Percentiles rank a stretch among this genome's conserved stretches.
Evolutionary conservation across 2,797 vertebrate species (phyloP).

Genomic region (Poeciliopsis presidionis): DNA sequence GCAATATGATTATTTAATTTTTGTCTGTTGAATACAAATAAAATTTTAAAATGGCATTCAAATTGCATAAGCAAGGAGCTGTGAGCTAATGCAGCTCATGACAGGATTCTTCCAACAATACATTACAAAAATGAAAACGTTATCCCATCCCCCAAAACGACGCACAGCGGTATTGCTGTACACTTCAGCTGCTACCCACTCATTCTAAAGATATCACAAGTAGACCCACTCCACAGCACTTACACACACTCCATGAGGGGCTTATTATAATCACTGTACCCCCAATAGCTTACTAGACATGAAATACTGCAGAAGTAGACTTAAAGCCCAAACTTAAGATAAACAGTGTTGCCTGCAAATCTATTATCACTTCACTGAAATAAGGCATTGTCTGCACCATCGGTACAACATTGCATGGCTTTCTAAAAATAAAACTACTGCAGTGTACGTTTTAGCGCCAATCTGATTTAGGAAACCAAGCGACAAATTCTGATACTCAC

Average conservation of each 20-base stretch:
- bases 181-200: constrained; percentile 75
- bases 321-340: constrained; percentile 38
- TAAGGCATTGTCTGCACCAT: constrained; percentile 7
- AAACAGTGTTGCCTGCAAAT: constrained; percentile 22
- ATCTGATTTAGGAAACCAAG: constrained; percentile 6
- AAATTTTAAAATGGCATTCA: not conserved
- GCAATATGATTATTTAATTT: not conserved
- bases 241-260: constrained; percentile 41
- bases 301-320: constrained; percentile 43
- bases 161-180: constrained; percentile 62
- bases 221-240: constrained; percentile 63
- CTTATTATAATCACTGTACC: constrained; percentile 60
- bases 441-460: constrained; percentile 1
- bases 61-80: constrained; percentile 12
- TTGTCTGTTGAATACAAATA: constrained; percentile 7
- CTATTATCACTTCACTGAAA: constrained; percentile 17
- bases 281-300: constrained; percentile 49
- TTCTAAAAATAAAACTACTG: not conserved
- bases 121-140: constrained; percentile 52
- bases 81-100: constrained; percentile 25
- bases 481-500: constrained; percentile 82
- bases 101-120: constrained; percentile 48
- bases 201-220: constrained; percentile 83
- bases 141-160: constrained; percentile 70
- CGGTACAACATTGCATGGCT: constrained; percentile 9